A percentile compares a stretch with the other conserved stretches of the same genome.
These are phyloP conservation scores for Urocynchramus pylzowi DNA, from an alignment of 2,113 vertebrate genomes.

Conservation along the genomic window DNA sequence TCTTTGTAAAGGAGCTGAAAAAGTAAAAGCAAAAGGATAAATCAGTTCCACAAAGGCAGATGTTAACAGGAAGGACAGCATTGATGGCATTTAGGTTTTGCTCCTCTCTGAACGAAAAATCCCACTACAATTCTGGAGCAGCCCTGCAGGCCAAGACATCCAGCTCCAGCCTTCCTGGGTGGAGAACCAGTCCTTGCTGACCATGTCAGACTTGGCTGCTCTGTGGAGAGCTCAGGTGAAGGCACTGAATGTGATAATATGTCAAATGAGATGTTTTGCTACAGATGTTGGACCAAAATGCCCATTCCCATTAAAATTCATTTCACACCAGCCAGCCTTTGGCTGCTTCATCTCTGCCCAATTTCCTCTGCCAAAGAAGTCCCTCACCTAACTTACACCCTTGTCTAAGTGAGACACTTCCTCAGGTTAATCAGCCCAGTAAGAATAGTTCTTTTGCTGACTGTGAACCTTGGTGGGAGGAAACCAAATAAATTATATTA, in stretches of 20 bases:
- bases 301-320: not conserved
- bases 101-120: not conserved
- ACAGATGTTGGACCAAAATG: not conserved
- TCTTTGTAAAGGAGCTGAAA: not conserved
- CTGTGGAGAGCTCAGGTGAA: not conserved
- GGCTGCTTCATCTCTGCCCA: not conserved
- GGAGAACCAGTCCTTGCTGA: not conserved
- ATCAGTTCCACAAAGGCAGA: not conserved
- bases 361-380: not conserved
- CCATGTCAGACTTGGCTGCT: not conserved
- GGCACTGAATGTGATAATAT: too few species aligned
- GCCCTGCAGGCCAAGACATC: not conserved
- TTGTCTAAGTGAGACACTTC: not conserved
- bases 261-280: not conserved
- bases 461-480: not conserved
- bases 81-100: not conserved
- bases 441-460: conserved; percentile 28
- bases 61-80: not conserved
- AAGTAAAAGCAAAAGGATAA: not conserved
- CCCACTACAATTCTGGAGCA: not conserved
- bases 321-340: not conserved
- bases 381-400: not conserved
- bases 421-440: not conserved
- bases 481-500: conserved; percentile 44
- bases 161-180: not conserved